Conservation (phyloP, 2,888 invertebrate species). For the Trichogramma evanescens region DNA sequence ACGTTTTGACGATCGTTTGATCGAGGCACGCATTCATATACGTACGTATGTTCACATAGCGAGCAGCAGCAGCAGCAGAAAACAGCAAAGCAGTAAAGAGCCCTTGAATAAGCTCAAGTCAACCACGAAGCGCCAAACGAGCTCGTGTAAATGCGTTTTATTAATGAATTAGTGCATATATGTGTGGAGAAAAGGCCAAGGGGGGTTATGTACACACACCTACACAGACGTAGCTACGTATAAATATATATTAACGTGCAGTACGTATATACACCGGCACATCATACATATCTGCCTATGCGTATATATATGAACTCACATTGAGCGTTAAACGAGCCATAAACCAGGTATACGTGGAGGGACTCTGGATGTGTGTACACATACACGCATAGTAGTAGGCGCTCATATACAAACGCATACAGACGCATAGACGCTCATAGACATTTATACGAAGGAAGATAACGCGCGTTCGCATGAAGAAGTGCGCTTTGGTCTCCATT, state of each 20-base stretch:
- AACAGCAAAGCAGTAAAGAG: too few relatives aligned
- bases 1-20: too few relatives aligned
- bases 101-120: background rate
- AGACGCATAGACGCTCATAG: too few relatives aligned
- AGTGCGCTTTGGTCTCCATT: slow-evolving; percentile 1
- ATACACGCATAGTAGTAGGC: too few relatives aligned
- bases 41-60: too few relatives aligned
- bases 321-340: slow-evolving; percentile 2
- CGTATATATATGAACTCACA: background rate
- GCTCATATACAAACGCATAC: too few relatives aligned
- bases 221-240: background rate
- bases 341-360: background rate
- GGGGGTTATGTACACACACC: background rate
- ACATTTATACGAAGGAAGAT: background rate
- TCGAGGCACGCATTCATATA: too few relatives aligned
- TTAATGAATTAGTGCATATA: slow-evolving; percentile 1
- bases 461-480: background rate
- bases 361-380: too few relatives aligned
- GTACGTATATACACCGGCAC: background rate
- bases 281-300: background rate
- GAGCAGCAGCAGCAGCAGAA: too few relatives aligned
- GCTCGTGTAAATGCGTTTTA: background rate
- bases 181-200: background rate
- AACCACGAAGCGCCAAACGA: background rate
- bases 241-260: background rate